Percentiles rank a stretch among this genome's conserved stretches.
These are phyloP conservation scores for Ophioninae sp. DNA, from an alignment of 2,888 invertebrate genomes.

Conservation along the genomic window DNA sequence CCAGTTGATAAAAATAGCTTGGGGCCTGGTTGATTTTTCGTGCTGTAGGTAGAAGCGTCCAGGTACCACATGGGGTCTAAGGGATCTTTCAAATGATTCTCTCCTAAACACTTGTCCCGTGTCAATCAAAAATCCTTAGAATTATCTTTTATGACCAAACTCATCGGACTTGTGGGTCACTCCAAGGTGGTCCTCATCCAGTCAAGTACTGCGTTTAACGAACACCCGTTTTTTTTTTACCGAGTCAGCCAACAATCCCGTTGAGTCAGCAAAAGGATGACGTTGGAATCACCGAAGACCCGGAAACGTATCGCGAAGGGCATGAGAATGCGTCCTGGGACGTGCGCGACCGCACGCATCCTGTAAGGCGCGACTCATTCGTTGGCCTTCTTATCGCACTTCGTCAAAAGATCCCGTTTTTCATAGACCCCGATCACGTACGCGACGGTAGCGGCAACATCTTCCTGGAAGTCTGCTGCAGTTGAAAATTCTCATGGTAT, in stretches of 20 bases:
- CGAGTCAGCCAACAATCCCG: slow-evolving; percentile 25
- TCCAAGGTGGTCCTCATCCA: slow-evolving; percentile 43
- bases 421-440: slow-evolving; percentile 66
- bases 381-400: slow-evolving; percentile 20
- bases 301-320: slow-evolving; percentile 61
- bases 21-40: no score
- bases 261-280: slow-evolving; percentile 1
- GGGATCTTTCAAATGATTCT: no score
- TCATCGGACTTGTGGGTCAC: background rate
- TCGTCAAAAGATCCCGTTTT: slow-evolving; percentile 49
- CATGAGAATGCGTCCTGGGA: slow-evolving; percentile 60
- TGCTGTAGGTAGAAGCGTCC: background rate
- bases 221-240: slow-evolving; percentile 14
- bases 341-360: slow-evolving; percentile 53
- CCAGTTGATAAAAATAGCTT: background rate
- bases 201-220: slow-evolving; percentile 35
- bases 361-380: slow-evolving; percentile 44
- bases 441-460: slow-evolving; percentile 26
- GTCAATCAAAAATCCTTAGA: slow-evolving; percentile 2
- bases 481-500: slow-evolving; percentile 42
- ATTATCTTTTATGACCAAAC: slow-evolving; percentile 27
- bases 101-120: background rate
- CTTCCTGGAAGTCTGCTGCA: slow-evolving; percentile 53
- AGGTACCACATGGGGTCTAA: background rate
- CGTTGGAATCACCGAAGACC: slow-evolving; percentile 31